Percentiles rank a stretch among this genome's conserved stretches.
phyloP scores from a whole-genome alignment of 2,113 vertebrate species.

The Ctenodactylus gundi region DNA sequence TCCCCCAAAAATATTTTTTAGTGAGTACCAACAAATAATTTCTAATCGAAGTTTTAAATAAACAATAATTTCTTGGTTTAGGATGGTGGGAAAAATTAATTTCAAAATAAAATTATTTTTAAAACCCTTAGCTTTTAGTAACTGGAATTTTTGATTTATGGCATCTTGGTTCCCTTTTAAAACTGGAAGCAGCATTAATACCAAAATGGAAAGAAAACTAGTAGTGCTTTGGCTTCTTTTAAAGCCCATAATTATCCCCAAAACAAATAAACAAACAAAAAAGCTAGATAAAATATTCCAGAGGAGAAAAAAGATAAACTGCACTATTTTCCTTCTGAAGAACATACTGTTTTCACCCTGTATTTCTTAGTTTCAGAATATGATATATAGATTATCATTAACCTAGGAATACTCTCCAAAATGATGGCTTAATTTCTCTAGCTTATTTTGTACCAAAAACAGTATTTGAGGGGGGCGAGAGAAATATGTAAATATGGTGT shows the following conservation, averaged over 20 bases:
- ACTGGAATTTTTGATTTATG: slow-evolving; percentile 41
- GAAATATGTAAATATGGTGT: slow-evolving; percentile 66
- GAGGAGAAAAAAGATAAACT: not conserved
- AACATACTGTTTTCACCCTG: slow-evolving; percentile 42
- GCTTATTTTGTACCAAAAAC: slow-evolving; percentile 65
- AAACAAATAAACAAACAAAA: not conserved
- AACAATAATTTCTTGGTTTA: slow-evolving; percentile 55
- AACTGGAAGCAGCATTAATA: slow-evolving; percentile 76
- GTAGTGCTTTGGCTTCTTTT: slow-evolving; percentile 63
- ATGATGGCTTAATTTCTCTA: slow-evolving; percentile 69
- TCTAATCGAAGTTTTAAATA: slow-evolving; percentile 22
- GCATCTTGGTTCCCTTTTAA: slow-evolving; percentile 77
- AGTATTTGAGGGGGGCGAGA: not conserved
- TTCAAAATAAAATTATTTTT: slow-evolving; percentile 38
- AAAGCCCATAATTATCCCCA: slow-evolving; percentile 55
- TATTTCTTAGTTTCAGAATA: slow-evolving; percentile 55
- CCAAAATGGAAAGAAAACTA: slow-evolving; percentile 54
- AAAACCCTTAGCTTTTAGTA: slow-evolving; percentile 41
- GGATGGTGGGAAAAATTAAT: not conserved
- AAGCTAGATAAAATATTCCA: slow-evolving; percentile 62
- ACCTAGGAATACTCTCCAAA: slow-evolving; percentile 59
- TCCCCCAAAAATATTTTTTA: too few species aligned
- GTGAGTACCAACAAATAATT: slow-evolving; percentile 14
- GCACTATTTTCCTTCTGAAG: slow-evolving; percentile 9
- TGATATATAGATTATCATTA: slow-evolving; percentile 62